phyloP scores from a whole-genome alignment of 2,888 invertebrate genomes.

The Blastobasis adustella region DNA sequence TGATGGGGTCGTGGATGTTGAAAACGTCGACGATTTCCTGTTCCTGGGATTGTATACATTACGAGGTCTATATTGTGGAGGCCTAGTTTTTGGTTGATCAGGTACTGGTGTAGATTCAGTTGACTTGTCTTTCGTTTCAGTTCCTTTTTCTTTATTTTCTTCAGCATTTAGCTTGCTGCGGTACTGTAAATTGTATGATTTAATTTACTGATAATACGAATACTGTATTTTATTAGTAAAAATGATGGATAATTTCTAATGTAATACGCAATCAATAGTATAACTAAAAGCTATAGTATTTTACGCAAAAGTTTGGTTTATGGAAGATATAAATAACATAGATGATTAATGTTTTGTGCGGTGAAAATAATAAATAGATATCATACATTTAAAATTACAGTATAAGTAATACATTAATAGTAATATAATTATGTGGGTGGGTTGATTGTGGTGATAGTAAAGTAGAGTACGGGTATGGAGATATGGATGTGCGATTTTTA shows the following conservation, averaged over 20 bases:
- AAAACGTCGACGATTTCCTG: slow-evolving; percentile 37
- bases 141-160: slow-evolving; percentile 16
- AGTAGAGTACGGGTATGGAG: neutral
- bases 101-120: slow-evolving; percentile 22
- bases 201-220: too few species aligned
- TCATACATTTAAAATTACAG: neutral
- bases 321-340: too few species aligned
- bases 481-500: slow-evolving; percentile 30
- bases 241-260: too few species aligned
- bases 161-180: slow-evolving; percentile 40
- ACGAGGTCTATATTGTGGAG: slow-evolving; percentile 39
- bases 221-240: too few species aligned
- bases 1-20: slow-evolving; percentile 28
- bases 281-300: too few species aligned
- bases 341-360: too few species aligned
- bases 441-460: too few species aligned
- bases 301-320: too few species aligned
- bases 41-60: slow-evolving; percentile 42
- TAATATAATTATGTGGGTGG: neutral
- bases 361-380: too few species aligned
- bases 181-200: slow-evolving; percentile 37
- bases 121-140: slow-evolving; percentile 23
- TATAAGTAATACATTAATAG: neutral
- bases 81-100: slow-evolving; percentile 28
- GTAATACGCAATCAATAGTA: too few species aligned